Evolutionary conservation across 2,113 vertebrate species (phyloP), one percentile per base, ranked within the genome.

Genomic region (Cyphomyrus plagiostoma): DNA sequence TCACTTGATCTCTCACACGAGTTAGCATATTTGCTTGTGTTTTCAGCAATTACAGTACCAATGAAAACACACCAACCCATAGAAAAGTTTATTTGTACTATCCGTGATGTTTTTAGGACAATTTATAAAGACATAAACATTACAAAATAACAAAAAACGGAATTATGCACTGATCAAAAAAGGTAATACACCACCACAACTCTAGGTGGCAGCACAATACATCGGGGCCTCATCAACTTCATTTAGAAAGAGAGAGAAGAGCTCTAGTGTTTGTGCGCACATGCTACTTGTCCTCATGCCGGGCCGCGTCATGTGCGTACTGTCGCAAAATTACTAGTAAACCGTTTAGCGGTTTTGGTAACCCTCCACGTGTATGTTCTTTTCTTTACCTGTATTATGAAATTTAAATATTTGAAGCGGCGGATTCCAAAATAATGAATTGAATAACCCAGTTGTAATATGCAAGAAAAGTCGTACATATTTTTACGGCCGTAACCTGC

Each of bases 401-500:
- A 48, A 21, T 4, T 35, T 4, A 23, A 48, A 84, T 42, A 0
- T 15, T 19, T 39, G 13, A 80, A 19, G 13, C 6, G 6, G 35
- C 42, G 35, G 3, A 80, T 80, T 19, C 30, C 35, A 77, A 77
- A 19, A 19, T 15, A 80, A 19, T 80, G 4, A 42, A 42, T 19
- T 42, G 35, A 80, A 80, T 80, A 42, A 42, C 17, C 13, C 13
- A 3, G 62, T 46, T 17, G 23, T 46, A 74, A 26, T 23, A 52
- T 45, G 46, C 39, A 15, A 66, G 3, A 70, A 70, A 70, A 70
- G 10, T 30, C 74, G 35, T 6, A 80, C 4, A 17, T 80, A 35
- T 42, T 21, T 88, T 88, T 88, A 58, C 87, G 87, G 56, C 88
- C 13, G 39, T 15, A 52, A 83, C 23, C 74, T 89, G 19, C 49